Evolutionary conservation across 2,888 invertebrate genomes (phyloP).

Genomic region (Pyrochroa serraticornis): DNA sequence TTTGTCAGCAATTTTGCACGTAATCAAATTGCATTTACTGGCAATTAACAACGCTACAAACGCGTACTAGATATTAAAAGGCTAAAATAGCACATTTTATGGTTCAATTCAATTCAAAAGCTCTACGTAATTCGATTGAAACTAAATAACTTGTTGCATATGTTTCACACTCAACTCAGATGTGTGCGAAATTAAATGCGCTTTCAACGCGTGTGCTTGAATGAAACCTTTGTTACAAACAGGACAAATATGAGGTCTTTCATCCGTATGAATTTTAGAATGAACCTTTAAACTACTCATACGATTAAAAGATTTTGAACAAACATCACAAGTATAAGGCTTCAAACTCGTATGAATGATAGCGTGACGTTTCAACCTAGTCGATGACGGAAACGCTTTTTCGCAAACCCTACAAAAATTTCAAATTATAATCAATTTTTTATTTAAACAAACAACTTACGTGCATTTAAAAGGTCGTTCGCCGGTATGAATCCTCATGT

Average conservation of each 20-base stretch:
- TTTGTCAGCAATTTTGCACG: too few relatives aligned
- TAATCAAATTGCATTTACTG: too few relatives aligned
- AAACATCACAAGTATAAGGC: slow-evolving; percentile 46
- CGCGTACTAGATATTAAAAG: too few relatives aligned
- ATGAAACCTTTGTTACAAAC: slow-evolving; percentile 47
- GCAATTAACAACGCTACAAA: too few relatives aligned
- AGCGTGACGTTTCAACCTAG: slow-evolving; percentile 43
- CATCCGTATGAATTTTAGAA: slow-evolving; percentile 46
- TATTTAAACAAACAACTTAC: slow-evolving; percentile 35
- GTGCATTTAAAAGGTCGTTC: slow-evolving; percentile 47
- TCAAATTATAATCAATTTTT: slow-evolving; percentile 6
- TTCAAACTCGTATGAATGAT: slow-evolving; percentile 47
- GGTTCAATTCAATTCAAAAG: too few relatives aligned
- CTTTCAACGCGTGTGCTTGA: slow-evolving; percentile 44
- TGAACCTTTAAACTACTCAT: slow-evolving; percentile 47
- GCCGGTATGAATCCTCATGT: slow-evolving; percentile 48
- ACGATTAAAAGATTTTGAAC: slow-evolving; percentile 41
- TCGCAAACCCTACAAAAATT: slow-evolving; percentile 37
- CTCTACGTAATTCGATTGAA: too few relatives aligned
- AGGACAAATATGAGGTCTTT: slow-evolving; percentile 44
- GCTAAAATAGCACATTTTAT: too few relatives aligned
- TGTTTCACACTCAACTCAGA: neutral
- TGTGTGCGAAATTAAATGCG: slow-evolving; percentile 32
- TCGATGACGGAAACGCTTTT: slow-evolving; percentile 45
- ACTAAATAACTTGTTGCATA: neutral